phyloP scores from a whole-genome alignment of 2,888 invertebrate species.

The Calephelis perditalis region DNA sequence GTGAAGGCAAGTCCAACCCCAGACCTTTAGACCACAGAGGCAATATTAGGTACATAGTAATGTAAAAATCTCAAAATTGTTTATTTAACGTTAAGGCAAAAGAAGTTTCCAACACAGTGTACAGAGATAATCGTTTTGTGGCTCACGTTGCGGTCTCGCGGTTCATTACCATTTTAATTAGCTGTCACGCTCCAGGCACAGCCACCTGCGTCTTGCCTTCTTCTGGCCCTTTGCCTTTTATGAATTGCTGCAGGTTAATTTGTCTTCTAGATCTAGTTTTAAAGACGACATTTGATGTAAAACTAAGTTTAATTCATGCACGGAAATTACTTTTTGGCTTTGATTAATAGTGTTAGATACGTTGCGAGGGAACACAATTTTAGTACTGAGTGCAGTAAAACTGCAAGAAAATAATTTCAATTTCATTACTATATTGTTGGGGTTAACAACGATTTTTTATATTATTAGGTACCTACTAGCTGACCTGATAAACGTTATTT shows the following conservation, averaged over 20 bases:
- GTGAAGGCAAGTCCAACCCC: no score
- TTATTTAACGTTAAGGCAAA: background rate
- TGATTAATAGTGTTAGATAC: no score
- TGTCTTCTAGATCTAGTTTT: constrained; percentile 25
- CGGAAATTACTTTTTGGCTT: background rate
- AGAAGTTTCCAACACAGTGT: constrained; percentile 6
- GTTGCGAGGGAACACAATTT: no score
- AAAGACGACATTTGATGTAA: constrained; percentile 20
- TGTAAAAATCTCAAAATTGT: background rate
- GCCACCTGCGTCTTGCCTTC: constrained; percentile 30
- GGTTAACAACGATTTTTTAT: no score
- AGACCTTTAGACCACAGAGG: no score
- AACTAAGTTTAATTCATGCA: constrained; percentile 12
- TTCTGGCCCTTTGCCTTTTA: constrained; percentile 27
- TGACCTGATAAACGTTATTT: no score
- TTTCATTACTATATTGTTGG: no score
- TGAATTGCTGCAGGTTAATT: constrained; percentile 28
- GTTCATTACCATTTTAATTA: constrained; percentile 74
- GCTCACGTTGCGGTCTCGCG: constrained; percentile 32
- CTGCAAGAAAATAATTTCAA: no score
- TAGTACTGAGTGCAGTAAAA: no score
- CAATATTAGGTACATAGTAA: no score
- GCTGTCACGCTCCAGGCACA: constrained; percentile 39
- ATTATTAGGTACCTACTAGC: no score
- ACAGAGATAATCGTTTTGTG: constrained; percentile 13